Percentiles rank a stretch among this genome's conserved stretches.
phyloP scores from a whole-genome alignment of 1,140 invertebrate species.

The Saccostrea cuccullata region DNA sequence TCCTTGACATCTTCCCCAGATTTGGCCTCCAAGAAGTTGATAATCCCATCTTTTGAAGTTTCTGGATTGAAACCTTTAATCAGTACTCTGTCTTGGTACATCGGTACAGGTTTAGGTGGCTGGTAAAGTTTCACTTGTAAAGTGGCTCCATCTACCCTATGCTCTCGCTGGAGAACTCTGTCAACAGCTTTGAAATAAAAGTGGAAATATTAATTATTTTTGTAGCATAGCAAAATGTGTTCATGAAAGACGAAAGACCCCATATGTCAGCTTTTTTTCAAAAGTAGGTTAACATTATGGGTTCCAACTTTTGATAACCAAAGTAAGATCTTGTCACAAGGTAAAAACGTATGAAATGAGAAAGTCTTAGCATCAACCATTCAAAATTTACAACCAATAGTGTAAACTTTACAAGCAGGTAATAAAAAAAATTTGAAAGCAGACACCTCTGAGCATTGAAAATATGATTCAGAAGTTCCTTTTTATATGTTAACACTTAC shows the following conservation, averaged over 20 bases:
- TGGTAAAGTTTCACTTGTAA: conserved; percentile 39
- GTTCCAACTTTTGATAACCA: too few relatives aligned
- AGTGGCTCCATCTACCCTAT: conserved; percentile 24
- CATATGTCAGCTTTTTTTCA: too few relatives aligned
- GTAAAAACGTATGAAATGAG: too few relatives aligned
- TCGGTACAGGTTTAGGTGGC: conserved; percentile 51
- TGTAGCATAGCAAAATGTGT: neutral
- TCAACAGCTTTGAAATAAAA: conserved; percentile 36
- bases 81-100: conserved; percentile 51
- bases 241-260: neutral
- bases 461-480: too few relatives aligned
- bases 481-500: conserved; percentile 38
- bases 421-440: too few relatives aligned
- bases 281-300: too few relatives aligned
- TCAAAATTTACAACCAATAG: too few relatives aligned
- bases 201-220: conserved; percentile 6
- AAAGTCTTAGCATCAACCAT: too few relatives aligned
- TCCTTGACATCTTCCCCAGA: conserved; percentile 23
- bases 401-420: too few relatives aligned
- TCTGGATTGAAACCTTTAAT: conserved; percentile 46
- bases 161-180: conserved; percentile 9
- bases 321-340: too few relatives aligned
- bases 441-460: too few relatives aligned
- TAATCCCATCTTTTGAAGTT: conserved; percentile 48
- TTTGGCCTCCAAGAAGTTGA: conserved; percentile 54